Conservation (phyloP, 2,888 invertebrate species). For the Noctua fimbriata region DNA sequence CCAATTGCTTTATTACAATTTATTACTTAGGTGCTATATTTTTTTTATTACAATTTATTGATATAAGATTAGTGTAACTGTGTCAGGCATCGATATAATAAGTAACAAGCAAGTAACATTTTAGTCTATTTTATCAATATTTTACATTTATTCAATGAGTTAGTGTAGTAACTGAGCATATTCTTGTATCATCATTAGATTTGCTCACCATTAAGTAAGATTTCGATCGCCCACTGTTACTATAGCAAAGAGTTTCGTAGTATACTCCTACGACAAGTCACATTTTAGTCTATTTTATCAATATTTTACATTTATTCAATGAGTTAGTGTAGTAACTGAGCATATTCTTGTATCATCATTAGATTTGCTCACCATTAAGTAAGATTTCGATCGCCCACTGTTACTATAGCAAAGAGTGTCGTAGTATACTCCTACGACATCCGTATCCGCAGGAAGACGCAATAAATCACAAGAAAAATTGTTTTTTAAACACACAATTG, state of each 20-base stretch:
- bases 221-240: conserved; percentile 38
- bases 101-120: background rate
- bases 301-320: background rate
- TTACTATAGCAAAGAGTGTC: conserved; percentile 26
- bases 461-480: conserved; percentile 22
- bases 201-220: background rate
- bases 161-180: background rate
- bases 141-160: background rate
- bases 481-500: conserved; percentile 17
- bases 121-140: background rate
- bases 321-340: background rate
- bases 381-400: conserved; percentile 36
- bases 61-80: background rate
- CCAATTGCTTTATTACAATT: background rate
- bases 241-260: conserved; percentile 34
- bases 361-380: background rate
- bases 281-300: background rate
- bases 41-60: conserved; percentile 1
- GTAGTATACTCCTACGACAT: conserved; percentile 39
- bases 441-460: conserved; percentile 23
- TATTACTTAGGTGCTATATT: background rate
- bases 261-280: conserved; percentile 10
- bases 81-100: background rate
- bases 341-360: background rate
- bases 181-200: background rate